Evolutionary conservation across 2,888 invertebrate species (phyloP).

Genomic region (Limenitis camilla): DNA sequence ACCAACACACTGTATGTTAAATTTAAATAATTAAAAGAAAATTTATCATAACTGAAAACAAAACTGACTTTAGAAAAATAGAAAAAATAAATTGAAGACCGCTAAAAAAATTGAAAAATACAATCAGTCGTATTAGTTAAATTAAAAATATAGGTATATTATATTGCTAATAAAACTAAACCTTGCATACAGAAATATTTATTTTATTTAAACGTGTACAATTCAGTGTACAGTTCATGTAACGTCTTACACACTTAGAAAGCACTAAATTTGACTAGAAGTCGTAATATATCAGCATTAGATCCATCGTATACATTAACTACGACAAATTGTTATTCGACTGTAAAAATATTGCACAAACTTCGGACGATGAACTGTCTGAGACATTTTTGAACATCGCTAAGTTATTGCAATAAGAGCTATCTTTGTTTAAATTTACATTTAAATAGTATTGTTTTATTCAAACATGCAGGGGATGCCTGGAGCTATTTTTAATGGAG

Average conservation of each 20-base stretch:
- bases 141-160: too few species aligned
- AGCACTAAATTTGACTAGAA: constrained; percentile 1
- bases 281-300: constrained; percentile 6
- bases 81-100: too few species aligned
- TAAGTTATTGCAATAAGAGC: constrained; percentile 1
- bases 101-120: too few species aligned
- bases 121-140: too few species aligned
- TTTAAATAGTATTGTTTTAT: constrained; percentile 1
- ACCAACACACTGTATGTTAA: too few species aligned
- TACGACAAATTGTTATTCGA: constrained; percentile 10
- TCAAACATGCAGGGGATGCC: constrained; percentile 3
- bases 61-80: too few species aligned
- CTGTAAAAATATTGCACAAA: constrained; percentile 9
- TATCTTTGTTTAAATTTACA: constrained; percentile 3
- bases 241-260: background rate
- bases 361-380: constrained; percentile 1
- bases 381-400: background rate
- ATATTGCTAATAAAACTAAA: too few species aligned
- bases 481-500: constrained; percentile 11
- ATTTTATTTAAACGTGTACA: background rate
- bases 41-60: too few species aligned
- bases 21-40: too few species aligned
- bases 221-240: background rate
- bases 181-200: too few species aligned
- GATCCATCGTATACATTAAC: constrained; percentile 3